A percentile compares a stretch with the other conserved stretches of the same genome.
These are phyloP conservation scores for Carterocephalus palaemon DNA, from an alignment of 2,888 invertebrate genomes.

Conservation along the genomic window DNA sequence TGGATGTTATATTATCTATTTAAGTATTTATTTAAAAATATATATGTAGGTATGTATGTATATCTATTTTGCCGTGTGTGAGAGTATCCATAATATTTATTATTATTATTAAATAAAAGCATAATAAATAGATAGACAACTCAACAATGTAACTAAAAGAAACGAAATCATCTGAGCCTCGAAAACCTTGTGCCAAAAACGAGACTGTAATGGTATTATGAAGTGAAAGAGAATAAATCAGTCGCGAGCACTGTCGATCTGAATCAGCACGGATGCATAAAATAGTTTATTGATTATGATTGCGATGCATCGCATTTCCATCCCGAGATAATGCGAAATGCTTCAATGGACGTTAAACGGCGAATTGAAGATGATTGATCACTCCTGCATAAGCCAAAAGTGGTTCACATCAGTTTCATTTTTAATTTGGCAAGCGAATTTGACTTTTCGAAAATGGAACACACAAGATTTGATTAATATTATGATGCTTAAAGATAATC, in stretches of 20 bases:
- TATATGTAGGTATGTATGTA: too few species aligned
- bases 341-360: slow-evolving; percentile 20
- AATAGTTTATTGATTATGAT: slow-evolving; percentile 25
- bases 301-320: slow-evolving; percentile 19
- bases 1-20: too few species aligned
- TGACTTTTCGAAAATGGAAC: background rate
- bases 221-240: slow-evolving; percentile 2
- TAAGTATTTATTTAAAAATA: too few species aligned
- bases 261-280: slow-evolving; percentile 18
- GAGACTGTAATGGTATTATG: background rate
- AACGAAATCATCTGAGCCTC: background rate
- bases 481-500: too few species aligned
- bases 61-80: too few species aligned
- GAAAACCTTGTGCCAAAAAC: too few species aligned
- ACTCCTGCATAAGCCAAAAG: slow-evolving; percentile 9
- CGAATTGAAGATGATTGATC: slow-evolving; percentile 25
- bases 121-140: too few species aligned
- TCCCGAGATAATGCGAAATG: slow-evolving; percentile 23
- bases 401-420: slow-evolving; percentile 5
- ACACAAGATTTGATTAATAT: too few species aligned
- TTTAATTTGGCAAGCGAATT: slow-evolving; percentile 5
- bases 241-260: background rate
- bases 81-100: too few species aligned
- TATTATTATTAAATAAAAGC: too few species aligned
- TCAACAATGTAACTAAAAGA: too few species aligned